Conservation (phyloP, 1,140 invertebrate genomes). For the Geopemphigus sp. region DNA sequence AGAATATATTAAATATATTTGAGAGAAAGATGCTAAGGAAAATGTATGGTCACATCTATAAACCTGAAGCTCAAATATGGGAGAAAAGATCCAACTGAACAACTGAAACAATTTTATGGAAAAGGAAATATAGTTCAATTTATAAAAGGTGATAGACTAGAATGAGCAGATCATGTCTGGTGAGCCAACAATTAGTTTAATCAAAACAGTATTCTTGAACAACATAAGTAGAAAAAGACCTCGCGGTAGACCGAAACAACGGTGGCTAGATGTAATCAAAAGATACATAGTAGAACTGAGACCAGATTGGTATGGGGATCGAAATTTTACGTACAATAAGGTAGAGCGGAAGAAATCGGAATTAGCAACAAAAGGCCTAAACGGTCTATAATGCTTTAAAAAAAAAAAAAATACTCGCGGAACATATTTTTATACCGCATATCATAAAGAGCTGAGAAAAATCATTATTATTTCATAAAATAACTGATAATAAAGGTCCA, state of each 20-base stretch:
- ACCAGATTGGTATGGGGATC: no score
- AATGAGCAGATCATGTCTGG: background rate
- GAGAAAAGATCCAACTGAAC: no score
- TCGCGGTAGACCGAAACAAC: background rate
- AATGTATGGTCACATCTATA: background rate
- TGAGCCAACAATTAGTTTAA: background rate
- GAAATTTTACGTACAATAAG: background rate
- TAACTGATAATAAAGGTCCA: no score
- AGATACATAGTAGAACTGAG: no score
- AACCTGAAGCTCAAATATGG: background rate
- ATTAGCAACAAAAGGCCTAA: background rate
- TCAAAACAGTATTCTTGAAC: background rate
- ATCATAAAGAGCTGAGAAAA: no score
- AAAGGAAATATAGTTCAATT: background rate
- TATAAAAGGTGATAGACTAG: background rate
- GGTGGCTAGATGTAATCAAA: background rate
- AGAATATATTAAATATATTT: constrained; percentile 9
- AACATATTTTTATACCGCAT: no score
- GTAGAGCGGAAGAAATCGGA: background rate
- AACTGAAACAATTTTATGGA: background rate
- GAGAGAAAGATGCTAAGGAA: background rate
- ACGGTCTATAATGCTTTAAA: no score
- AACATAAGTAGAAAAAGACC: background rate
- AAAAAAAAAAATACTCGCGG: no score
- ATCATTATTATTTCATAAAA: no score